Evolutionary conservation across 1,140 invertebrate genomes (phyloP).

Genomic region (Halesus radiatus): DNA sequence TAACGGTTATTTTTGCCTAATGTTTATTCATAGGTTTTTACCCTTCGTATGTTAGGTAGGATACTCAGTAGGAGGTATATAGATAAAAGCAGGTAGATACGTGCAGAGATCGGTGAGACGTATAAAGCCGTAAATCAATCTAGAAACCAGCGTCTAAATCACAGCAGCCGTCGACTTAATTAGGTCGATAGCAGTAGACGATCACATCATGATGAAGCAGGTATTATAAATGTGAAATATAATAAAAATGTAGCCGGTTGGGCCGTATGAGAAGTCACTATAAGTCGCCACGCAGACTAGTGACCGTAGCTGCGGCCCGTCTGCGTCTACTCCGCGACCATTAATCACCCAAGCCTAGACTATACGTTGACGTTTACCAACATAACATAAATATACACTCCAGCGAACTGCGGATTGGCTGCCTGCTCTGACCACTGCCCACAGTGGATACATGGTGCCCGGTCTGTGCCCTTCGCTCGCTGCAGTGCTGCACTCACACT

Average conservation of each 20-base stretch:
- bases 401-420: not conserved
- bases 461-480: not conserved
- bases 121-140: constrained; percentile 13
- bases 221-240: constrained; percentile 16
- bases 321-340: not conserved
- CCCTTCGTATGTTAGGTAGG: too few species aligned
- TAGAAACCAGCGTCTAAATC: constrained; percentile 15
- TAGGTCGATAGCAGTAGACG: constrained; percentile 7
- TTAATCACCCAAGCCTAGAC: not conserved
- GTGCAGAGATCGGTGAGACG: not conserved
- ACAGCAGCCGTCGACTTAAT: constrained; percentile 15
- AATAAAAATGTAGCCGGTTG: not conserved
- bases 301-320: not conserved
- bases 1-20: too few species aligned
- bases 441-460: not conserved
- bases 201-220: not conserved
- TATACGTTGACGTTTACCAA: too few species aligned
- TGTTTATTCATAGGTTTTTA: too few species aligned
- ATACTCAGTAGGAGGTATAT: not conserved
- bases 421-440: not conserved
- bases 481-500: not conserved
- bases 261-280: not conserved
- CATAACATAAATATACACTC: too few species aligned
- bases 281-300: constrained; percentile 1
- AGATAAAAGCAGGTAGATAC: not conserved